Conservation (phyloP, 1,140 invertebrate genomes). For the Gonioctena quinquepunctata region DNA sequence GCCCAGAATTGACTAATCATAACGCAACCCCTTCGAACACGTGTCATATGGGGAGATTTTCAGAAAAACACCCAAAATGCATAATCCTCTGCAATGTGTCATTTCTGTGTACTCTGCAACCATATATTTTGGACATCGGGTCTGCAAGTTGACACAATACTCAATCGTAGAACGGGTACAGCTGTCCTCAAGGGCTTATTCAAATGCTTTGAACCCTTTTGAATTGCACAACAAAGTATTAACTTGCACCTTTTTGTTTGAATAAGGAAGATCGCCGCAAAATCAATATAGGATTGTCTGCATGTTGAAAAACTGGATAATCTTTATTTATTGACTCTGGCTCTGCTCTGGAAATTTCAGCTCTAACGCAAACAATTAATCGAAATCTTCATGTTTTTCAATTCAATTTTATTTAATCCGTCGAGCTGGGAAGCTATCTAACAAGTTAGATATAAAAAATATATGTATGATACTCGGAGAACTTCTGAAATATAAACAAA, state of each 20-base stretch:
- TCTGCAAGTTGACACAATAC: constrained; percentile 4
- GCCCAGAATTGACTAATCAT: constrained; percentile 1
- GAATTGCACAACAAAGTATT: constrained; percentile 15
- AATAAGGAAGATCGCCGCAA: constrained; percentile 3
- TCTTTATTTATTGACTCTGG: no score
- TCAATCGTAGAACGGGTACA: background rate
- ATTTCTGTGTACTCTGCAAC: constrained; percentile 26
- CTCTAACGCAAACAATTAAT: no score
- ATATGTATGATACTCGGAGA: no score
- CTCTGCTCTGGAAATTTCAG: no score
- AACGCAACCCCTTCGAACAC: constrained; percentile 5
- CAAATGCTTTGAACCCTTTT: constrained; percentile 4
- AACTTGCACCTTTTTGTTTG: constrained; percentile 11
- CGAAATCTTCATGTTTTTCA: no score
- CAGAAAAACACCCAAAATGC: constrained; percentile 26
- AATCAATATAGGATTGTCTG: constrained; percentile 7
- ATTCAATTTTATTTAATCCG: no score
- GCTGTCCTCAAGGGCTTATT: constrained; percentile 7
- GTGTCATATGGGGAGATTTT: background rate
- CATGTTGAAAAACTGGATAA: no score
- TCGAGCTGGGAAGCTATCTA: no score
- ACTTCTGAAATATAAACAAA: no score
- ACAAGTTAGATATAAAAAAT: no score
- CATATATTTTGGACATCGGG: constrained; percentile 29
- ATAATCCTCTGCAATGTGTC: constrained; percentile 37